Evolutionary conservation across 1,140 invertebrate genomes (phyloP), one percentile per base, ranked within the genome.

Genomic region (Diachasma alloeum): DNA sequence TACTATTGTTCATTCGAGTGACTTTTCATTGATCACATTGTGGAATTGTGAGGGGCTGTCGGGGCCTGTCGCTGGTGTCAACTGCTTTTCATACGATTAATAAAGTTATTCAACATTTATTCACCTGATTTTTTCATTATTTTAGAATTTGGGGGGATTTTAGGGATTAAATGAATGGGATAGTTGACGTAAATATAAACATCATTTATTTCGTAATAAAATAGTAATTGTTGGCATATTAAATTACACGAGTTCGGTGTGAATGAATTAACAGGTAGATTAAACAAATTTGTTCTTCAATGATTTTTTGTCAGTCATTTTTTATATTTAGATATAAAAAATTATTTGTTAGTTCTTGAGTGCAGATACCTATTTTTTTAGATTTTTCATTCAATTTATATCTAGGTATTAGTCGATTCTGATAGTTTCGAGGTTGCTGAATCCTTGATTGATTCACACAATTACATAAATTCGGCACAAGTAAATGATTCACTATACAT

Each of bases 181-280:
- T 6, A 3, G 31, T 31, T 2, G 59, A 31, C 4, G 10, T 59
- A 46, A 74, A 76, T 75, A 66, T 73, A 76, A 79, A 79, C 26
- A 63, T 44, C 70, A 42, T 80, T 80, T 80, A 77, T 80, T 79
- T 78, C 73, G 56, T 80, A 80, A 67, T 80, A 80, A 80, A 80
- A 80, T 80, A 80, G 77, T 77, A 13, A 73, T 46, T 79, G 46
- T 71, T 48, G 2, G 44, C 44, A 72, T 26, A 48, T 73, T 68
- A 70, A 13, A 56, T 36, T 63, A 66, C 56, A 67, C 46, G 56
- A 67, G 42, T 26, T 63, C 22, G 13, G 59, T 63, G 22, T 11
- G 22, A 63, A 26, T 63, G 22, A 63, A 26, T 63, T 36, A 24
- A 36, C 48, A 36, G 17, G 13, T 22, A 48, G 17, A 37, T 63